A percentile compares a stretch with the other conserved stretches of the same genome.
phyloP scores from a whole-genome alignment of 2,113 vertebrate genomes.

The Anguilla japonica region DNA sequence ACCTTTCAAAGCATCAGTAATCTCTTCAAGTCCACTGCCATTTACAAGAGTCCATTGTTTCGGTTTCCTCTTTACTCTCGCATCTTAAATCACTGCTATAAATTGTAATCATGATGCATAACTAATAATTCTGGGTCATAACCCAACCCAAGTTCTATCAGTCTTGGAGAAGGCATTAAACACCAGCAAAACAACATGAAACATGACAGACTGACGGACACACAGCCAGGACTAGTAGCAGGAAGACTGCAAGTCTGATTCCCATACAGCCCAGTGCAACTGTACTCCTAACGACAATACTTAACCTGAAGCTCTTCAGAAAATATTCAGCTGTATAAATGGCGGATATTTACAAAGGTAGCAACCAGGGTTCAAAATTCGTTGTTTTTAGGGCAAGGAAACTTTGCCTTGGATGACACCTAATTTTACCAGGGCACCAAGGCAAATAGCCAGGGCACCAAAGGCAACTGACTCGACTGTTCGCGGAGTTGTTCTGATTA shows the following conservation, averaged over 20 bases:
- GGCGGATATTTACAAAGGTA: neutral
- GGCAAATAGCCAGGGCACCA: too few relatives aligned
- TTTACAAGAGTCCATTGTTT: neutral
- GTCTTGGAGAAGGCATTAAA: neutral
- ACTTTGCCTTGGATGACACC: too few relatives aligned
- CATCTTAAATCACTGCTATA: too few relatives aligned
- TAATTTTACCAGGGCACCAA: too few relatives aligned
- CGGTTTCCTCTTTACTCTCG: too few relatives aligned
- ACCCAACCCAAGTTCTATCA: neutral
- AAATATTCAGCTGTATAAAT: neutral
- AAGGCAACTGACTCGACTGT: too few relatives aligned
- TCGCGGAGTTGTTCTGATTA: too few relatives aligned
- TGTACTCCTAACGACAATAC: neutral
- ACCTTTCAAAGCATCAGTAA: neutral
- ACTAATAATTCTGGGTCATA: neutral
- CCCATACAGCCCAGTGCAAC: neutral
- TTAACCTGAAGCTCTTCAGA: neutral
- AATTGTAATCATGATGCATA: too few relatives aligned
- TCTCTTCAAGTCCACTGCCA: neutral
- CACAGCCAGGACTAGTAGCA: neutral
- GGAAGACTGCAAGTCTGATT: neutral
- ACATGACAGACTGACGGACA: neutral
- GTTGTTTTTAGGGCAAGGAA: too few relatives aligned
- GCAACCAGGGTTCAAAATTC: neutral
- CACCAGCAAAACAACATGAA: neutral